Evolutionary conservation across 1,140 invertebrate species (phyloP).

Genomic region (Drosophila setifemur): DNA sequence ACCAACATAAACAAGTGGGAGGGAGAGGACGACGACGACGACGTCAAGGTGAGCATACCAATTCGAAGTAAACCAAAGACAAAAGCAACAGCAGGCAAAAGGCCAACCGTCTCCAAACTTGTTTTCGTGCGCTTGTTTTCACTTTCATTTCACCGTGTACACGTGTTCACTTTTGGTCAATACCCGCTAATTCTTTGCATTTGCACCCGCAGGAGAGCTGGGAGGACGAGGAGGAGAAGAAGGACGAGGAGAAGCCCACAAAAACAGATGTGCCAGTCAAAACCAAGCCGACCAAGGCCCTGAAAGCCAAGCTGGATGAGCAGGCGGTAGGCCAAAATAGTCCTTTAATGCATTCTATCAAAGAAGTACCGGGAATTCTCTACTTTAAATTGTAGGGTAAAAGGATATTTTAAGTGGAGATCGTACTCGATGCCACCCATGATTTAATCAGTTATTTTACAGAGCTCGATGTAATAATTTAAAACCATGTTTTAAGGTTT

Average conservation of each 20-base stretch:
- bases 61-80: background rate
- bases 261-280: slow-evolving; percentile 84
- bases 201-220: slow-evolving; percentile 88
- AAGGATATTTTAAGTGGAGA: too few relatives aligned
- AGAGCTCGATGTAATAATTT: too few relatives aligned
- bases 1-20: slow-evolving; percentile 89
- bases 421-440: too few relatives aligned
- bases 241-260: slow-evolving; percentile 85
- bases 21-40: slow-evolving; percentile 93
- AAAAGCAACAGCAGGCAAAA: background rate
- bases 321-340: slow-evolving; percentile 85
- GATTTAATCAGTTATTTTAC: too few relatives aligned
- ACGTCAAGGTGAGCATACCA: slow-evolving; percentile 88
- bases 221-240: slow-evolving; percentile 92
- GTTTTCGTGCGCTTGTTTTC: slow-evolving; percentile 53
- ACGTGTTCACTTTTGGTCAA: slow-evolving; percentile 52
- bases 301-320: slow-evolving; percentile 89
- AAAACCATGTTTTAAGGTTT: too few relatives aligned
- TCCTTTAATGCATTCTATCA: too few relatives aligned
- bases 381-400: too few relatives aligned
- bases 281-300: slow-evolving; percentile 86
- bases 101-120: slow-evolving; percentile 34
- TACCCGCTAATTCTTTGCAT: slow-evolving; percentile 8
- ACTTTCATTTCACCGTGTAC: slow-evolving; percentile 58
- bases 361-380: too few relatives aligned